Conservation (phyloP, 2,888 invertebrate genomes). For the Scaptomyza cyrtandrae region DNA sequence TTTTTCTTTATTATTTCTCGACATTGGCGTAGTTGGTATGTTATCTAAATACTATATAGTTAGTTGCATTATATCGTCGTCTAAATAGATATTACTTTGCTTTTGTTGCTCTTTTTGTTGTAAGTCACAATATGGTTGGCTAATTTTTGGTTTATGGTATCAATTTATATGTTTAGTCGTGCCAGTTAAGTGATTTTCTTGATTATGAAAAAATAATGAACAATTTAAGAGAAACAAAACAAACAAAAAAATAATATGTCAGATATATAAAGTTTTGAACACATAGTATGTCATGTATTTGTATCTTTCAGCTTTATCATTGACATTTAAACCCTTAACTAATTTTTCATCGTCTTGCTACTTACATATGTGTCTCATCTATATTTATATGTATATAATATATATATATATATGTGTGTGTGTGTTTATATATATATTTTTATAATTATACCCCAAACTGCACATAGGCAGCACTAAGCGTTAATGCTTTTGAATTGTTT, state of each 20-base stretch:
- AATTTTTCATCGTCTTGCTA: constrained; percentile 12
- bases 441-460: constrained; percentile 60
- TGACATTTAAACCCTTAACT: constrained; percentile 19
- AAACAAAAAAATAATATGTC: neutral
- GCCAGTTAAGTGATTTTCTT: constrained; percentile 55
- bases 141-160: constrained; percentile 56
- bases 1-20: constrained; percentile 10
- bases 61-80: constrained; percentile 59
- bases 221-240: constrained; percentile 3
- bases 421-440: too few species aligned
- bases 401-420: constrained; percentile 13
- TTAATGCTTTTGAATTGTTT: constrained; percentile 78
- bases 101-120: constrained; percentile 41
- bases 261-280: constrained; percentile 19
- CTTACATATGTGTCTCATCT: constrained; percentile 32
- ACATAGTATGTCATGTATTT: too few species aligned
- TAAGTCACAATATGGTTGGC: constrained; percentile 78
- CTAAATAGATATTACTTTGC: constrained; percentile 29
- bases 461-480: constrained; percentile 77
- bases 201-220: constrained; percentile 15
- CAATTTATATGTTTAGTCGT: constrained; percentile 41
- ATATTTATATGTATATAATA: constrained; percentile 17
- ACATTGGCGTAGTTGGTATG: constrained; percentile 65
- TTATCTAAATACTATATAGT: constrained; percentile 53
- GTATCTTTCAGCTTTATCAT: constrained; percentile 20